Base-by-base conservation (phyloP, 2,113 vertebrate genomes). In the Sus scrofa region DNA sequence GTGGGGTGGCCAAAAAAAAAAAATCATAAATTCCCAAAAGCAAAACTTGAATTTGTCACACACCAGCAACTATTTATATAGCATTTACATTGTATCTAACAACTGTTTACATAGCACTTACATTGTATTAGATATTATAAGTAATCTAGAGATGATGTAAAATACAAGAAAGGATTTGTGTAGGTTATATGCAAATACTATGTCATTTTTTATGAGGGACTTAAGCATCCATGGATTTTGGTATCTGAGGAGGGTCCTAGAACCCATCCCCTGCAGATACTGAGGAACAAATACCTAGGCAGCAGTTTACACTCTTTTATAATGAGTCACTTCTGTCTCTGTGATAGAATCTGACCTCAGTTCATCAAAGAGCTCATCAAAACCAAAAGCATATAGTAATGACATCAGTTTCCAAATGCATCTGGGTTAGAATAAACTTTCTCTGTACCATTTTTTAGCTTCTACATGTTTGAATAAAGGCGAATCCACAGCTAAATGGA, bases 401-500 rank as follows among this genome's bases (percentile, higher is more conserved):
- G 26, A 82, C 27, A 87, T 22, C 22, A 6, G 44, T 34, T 89
- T 95, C 44, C 70, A 95, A 87, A 89, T 56, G n/a, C 44, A 52
- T 95, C 58, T 39, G 18, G 7, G 24, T 91, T 50, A 67, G 14
- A 83, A 88, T 34, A 92, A 87, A 44, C 50, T 73, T 56, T 82
- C 60, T 92, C 62, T 85, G 24, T 62, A 27, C 13, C 30, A 77
- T 81, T 74, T 74, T 96, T 92, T 87, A 82, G 32, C 60, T 65
- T 95, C 26, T 85, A 30, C 2, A 20, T 3, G 13, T 75, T 54
- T 93, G 30, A 70, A 65, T 89, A 95, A 95, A 97, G 39, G 39
- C 70, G 15, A 96, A 91, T 44, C 15, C 18, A 56, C 11, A 95
- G 27, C 70, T 94, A 95, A 96, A 3, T 34, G 15, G 95, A 94